Evolutionary conservation across 92 coral and sea anemone genomes (phyloP).

Genomic region (Micromussa lordhowensis): DNA sequence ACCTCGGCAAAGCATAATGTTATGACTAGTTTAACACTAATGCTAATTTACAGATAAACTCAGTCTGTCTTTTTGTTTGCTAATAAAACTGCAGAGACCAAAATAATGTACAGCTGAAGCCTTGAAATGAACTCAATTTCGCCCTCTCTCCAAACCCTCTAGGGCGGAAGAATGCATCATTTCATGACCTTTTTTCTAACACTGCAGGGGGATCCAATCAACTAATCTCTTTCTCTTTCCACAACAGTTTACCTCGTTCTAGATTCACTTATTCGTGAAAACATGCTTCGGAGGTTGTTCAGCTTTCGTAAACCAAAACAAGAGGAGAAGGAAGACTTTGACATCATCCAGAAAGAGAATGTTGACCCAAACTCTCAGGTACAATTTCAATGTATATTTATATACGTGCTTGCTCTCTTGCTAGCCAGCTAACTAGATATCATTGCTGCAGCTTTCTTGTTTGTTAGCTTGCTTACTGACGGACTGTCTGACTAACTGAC

Average conservation of each 20-base stretch:
- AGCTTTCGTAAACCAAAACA: slow-evolving; percentile 40
- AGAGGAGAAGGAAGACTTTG: slow-evolving; percentile 41
- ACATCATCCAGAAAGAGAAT: slow-evolving; percentile 22
- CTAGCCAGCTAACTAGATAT: not conserved
- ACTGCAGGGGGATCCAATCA: not conserved
- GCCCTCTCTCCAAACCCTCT: not conserved
- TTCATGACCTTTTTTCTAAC: not conserved
- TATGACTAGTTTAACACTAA: not conserved
- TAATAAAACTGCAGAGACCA: not conserved
- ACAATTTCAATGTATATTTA: not conserved
- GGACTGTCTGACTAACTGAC: too few species aligned
- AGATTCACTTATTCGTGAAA: slow-evolving; percentile 66
- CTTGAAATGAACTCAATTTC: not conserved
- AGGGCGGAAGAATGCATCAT: not conserved
- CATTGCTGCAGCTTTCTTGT: too few species aligned
- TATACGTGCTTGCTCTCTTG: not conserved
- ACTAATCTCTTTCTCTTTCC: not conserved
- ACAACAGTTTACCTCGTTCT: slow-evolving; percentile 46
- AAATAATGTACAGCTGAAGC: not conserved
- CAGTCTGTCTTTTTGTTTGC: not conserved
- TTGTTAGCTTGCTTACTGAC: too few species aligned
- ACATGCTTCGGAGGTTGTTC: slow-evolving; percentile 74
- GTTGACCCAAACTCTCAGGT: slow-evolving; percentile 25
- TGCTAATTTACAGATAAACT: not conserved
- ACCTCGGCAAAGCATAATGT: not conserved